phyloP scores from a whole-genome alignment of 2,797 vertebrate species.

The Podarcis lilfordi region DNA sequence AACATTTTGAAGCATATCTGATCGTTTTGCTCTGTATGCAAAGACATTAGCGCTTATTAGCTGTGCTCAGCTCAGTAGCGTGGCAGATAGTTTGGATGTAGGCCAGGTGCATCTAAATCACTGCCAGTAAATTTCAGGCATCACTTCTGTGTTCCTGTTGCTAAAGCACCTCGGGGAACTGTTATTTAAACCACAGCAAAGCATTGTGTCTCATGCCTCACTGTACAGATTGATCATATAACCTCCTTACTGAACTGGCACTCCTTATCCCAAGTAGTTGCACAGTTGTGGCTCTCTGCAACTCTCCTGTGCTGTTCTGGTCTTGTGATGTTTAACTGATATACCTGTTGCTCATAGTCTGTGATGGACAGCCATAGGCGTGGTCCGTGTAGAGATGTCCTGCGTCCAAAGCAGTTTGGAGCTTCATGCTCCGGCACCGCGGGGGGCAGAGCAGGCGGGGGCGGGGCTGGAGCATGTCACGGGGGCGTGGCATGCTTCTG shows the following conservation, averaged over 20 bases:
- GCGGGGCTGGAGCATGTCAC: too few relatives aligned
- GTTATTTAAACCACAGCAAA: neutral
- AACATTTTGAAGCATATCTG: neutral
- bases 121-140: neutral
- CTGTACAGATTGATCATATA: neutral
- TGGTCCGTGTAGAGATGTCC: neutral
- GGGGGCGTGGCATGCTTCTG: too few relatives aligned
- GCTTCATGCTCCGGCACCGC: too few relatives aligned
- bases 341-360: neutral
- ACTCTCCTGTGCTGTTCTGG: neutral
- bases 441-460: too few relatives aligned
- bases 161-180: neutral
- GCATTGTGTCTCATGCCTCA: neutral
- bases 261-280: neutral
- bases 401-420: too few relatives aligned
- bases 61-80: neutral
- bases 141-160: neutral
- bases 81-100: neutral
- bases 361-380: neutral
- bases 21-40: neutral
- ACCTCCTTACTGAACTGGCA: neutral
- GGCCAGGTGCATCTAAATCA: neutral
- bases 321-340: neutral
- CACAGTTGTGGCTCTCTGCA: neutral
- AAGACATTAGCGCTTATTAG: neutral